Evolutionary conservation across 1,140 invertebrate genomes (phyloP).

Genomic region (Tetranychus urticae): DNA sequence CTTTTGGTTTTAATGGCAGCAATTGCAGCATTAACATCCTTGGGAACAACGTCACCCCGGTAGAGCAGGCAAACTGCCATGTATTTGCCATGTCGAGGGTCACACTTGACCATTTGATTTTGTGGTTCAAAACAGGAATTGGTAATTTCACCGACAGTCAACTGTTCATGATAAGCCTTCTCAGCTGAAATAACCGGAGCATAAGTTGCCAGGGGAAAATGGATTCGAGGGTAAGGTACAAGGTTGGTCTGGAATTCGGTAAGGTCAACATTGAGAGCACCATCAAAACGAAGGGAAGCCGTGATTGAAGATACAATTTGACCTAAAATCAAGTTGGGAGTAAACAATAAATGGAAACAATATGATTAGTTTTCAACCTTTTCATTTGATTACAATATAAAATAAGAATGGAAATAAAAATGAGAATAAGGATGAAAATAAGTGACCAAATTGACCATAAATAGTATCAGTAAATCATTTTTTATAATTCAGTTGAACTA

Average conservation of each 20-base stretch:
- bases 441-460: background rate
- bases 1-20: conserved; percentile 59
- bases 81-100: conserved; percentile 24
- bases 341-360: too few species aligned
- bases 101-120: conserved; percentile 56
- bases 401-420: background rate
- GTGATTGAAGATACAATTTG: conserved; percentile 35
- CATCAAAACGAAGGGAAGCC: conserved; percentile 40
- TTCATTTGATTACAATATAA: too few species aligned
- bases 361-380: too few species aligned
- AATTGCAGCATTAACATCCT: conserved; percentile 58
- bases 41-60: conserved; percentile 46
- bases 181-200: conserved; percentile 59
- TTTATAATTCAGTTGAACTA: too few species aligned
- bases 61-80: conserved; percentile 66
- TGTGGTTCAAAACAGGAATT: conserved; percentile 58
- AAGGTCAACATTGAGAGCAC: conserved; percentile 41
- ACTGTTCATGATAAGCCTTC: conserved; percentile 56
- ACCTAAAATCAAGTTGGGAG: conserved; percentile 4
- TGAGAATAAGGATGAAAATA: background rate
- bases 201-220: conserved; percentile 49
- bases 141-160: conserved; percentile 51
- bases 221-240: conserved; percentile 34
- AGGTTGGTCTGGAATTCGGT: conserved; percentile 43
- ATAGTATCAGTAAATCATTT: too few species aligned